Base-by-base conservation (phyloP, 2,888 invertebrate genomes). In the Hartigia nigra region DNA sequence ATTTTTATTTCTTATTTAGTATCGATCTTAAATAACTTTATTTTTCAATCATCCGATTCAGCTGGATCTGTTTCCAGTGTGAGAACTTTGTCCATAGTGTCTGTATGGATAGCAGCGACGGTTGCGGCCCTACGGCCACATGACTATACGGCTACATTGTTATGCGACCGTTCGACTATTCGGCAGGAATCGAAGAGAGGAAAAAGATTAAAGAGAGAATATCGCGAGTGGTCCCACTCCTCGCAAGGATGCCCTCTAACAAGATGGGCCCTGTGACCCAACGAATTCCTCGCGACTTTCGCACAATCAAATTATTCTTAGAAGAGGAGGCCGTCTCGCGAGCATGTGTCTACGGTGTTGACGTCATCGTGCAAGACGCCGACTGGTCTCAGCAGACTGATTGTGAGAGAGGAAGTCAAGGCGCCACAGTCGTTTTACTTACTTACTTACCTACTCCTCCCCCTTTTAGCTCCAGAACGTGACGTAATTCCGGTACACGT, bases 231-330 rank as follows among this genome's bases (percentile, higher is more conserved):
- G 39, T 2, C 39, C 39, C 39, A 55, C 5, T 55, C 23, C 39
- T 14, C 39, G 9, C 23, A 9, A 23, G 14, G 23, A 55, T 23
- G 23, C 39, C 23, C 39, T 55, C 39, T 55, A 55, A 55, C 39
- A 55, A 55, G 39, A 55, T 23, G 39, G 39, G 39, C 23, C 39
- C 39, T 55, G 39, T 72, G 72, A 14, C 85, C 85, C 87, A 85
- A 86, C 83, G 82, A 87, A 87, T 87, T 88, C 83, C 85, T 79
- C 82, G 84, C 82, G 83, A 76, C 84, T 84, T 84, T 82, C 84
- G 85, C 86, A 88, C 88, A 89, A 89, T 88, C 86, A 87, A 87
- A 87, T 87, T 89, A 88, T 89, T 89, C 89, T 86, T 86, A 84
- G 86, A 86, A 55, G 39, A 55, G 39, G 23, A 23, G 39, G 23